A percentile compares a stretch with the other conserved stretches of the same genome.
These are phyloP conservation scores for Eulemur albifrons DNA, from an alignment of 2,797 vertebrate genomes.

Conservation along the genomic window DNA sequence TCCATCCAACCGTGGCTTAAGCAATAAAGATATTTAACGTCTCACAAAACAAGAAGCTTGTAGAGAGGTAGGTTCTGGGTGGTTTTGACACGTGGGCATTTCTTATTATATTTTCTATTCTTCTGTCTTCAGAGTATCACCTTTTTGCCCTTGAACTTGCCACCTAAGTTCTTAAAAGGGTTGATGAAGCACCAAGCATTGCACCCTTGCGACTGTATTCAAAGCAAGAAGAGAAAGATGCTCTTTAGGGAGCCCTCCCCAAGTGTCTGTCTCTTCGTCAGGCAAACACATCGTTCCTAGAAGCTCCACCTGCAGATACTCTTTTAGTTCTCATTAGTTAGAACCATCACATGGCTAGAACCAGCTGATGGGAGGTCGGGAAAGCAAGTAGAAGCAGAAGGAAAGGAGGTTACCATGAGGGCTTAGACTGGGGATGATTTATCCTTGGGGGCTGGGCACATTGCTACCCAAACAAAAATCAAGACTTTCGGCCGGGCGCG, in stretches of 20 bases:
- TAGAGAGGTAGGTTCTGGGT: not conserved
- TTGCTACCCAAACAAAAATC: not conserved
- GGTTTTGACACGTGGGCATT: not conserved
- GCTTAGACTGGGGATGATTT: not conserved
- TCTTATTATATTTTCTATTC: not conserved
- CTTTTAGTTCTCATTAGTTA: not conserved
- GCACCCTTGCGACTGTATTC: not conserved
- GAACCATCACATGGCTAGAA: not conserved
- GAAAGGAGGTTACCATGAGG: not conserved
- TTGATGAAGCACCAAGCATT: not conserved
- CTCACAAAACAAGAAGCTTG: not conserved
- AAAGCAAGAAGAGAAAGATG: not conserved
- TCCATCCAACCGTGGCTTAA: not conserved
- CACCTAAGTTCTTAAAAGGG: not conserved
- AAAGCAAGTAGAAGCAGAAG: not conserved
- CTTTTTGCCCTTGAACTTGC: not conserved
- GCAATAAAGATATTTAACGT: conserved; percentile 9
- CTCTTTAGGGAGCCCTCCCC: not conserved
- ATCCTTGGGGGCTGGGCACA: not conserved
- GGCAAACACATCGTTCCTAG: not conserved
- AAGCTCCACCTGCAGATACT: not conserved
- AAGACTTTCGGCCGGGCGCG: too few relatives aligned
- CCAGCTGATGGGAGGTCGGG: not conserved
- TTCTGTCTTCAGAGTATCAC: not conserved
- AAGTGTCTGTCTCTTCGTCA: not conserved